Evolutionary conservation across 2,113 vertebrate genomes (phyloP).

Genomic region (Scatophagus argus): DNA sequence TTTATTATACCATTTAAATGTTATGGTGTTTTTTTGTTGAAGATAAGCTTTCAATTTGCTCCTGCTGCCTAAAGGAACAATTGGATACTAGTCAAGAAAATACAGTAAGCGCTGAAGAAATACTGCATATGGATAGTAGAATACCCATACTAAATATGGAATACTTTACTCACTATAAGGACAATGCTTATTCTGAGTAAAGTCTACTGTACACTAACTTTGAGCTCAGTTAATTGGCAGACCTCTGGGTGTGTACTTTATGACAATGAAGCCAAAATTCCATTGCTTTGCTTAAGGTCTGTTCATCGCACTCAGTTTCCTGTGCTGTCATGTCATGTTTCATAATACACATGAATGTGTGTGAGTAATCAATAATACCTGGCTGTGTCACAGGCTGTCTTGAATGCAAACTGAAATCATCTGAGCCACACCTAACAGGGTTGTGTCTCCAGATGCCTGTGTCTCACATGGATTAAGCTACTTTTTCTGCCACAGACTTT

Average conservation of each 20-base stretch:
- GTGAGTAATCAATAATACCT: background rate
- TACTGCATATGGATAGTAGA: background rate
- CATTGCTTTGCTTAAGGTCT: background rate
- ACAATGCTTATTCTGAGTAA: too few species aligned
- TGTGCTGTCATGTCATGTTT: background rate
- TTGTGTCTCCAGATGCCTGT: background rate
- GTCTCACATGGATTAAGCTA: background rate
- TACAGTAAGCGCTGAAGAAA: too few species aligned
- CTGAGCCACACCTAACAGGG: slow-evolving; percentile 23
- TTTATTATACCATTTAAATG: too few species aligned
- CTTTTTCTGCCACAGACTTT: slow-evolving; percentile 2
- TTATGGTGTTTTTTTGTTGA: too few species aligned
- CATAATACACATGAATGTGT: background rate
- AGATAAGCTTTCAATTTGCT: background rate
- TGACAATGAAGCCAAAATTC: background rate
- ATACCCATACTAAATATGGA: background rate
- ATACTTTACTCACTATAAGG: too few species aligned
- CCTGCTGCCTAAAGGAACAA: background rate
- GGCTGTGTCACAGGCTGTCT: background rate
- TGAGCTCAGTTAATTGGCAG: background rate
- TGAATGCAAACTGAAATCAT: slow-evolving; percentile 17
- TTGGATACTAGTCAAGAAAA: background rate
- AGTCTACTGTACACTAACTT: background rate
- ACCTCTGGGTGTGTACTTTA: background rate
- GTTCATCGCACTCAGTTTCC: background rate